Evolutionary conservation across 2,888 invertebrate species (phyloP), one percentile per base, ranked within the genome.

Genomic region (Limnephilus marmoratus): DNA sequence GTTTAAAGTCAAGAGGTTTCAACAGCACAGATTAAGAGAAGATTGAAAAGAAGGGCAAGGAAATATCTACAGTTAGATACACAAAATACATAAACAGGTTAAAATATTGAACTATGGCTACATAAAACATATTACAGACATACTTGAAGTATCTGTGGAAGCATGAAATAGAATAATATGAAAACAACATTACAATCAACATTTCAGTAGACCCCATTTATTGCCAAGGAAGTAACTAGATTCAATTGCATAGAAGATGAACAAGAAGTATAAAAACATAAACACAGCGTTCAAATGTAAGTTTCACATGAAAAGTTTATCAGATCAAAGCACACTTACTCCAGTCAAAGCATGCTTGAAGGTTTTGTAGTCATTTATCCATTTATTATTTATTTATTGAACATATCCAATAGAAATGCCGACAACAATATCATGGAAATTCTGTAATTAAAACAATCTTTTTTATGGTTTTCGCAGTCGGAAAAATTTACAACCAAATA

Each of bases 111-210:
- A 90, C 92, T 93, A 92, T 91, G 90, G 90, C 91, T 93, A 93
- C 93, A 93, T 93, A 93, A 91, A 93, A 93, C 93, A 93, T 93
- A 80, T 93, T 93, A 93, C 93, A 93, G 93, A 94, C 94, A 93
- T 94, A 93, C 94, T 93, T 93, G 93, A 93, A 93, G 93, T 92
- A 94, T 93, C 94, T 93, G 93, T 93, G 93, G 92, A 93, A 93
- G 93, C 94, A 93, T 93, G 93, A 93, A 93, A 93, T 93, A 93
- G 93, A 93, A 93, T 93, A 91, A 93, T 93, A 92, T 85, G 45
- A 93, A 93, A 93, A 93, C 93, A 93, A 93, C 92, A 90, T 93
- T 93, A 93, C 93, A 93, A 92, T 93, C 89, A 91, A 93, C 93
- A 90, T 91, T 92, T 93, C 91, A 93, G 93, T 87, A 92, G 92